Base-by-base conservation (phyloP, 2,113 vertebrate species). In the Mesocricetus auratus region DNA sequence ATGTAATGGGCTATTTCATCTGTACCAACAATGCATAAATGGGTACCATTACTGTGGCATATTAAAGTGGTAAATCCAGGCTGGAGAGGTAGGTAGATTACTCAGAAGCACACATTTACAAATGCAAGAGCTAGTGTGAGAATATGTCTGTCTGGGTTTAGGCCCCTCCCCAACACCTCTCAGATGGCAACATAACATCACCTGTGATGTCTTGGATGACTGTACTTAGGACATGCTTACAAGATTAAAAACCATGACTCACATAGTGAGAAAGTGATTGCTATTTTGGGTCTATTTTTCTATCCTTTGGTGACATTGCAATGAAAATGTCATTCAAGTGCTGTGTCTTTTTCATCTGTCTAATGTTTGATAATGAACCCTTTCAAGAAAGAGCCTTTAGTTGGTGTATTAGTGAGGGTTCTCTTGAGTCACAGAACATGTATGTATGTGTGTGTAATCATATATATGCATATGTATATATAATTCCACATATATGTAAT, bases 281-380 rank as follows among this genome's bases (percentile, higher is more conserved):
- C 58, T 91, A 73, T 73, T 97, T 97, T 78, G 83, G 64, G 79
- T 85, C n/a, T 96, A 60, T 82, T 98, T 95, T 95, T 94, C 79
- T 93, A 58, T 62, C 15, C 6, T 90, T 97, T 94, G 66, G 90
- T 94, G 86, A 62, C 21, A 92, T 96, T 33, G 85, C n/a, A 45
- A 93, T 77, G 75, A 91, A 94, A 96, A 94, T 94, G 33, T 29
- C 64, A 90, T 53, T 86, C 81, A n/a, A 58, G 31, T 91, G 39
- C 77, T 93, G 45, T 93, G 64, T 92, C 56, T 96, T 89, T 92
- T 93, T 93, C 66, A 62, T 58, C 17, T 45, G 11, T 17, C 22
- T 87, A 90, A 73, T 91, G 50, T 45, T 90, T 89, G 31, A 66
- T 89, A 95, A 91, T n/a, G 7, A 79, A 0, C 19, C 53, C 7